Base-by-base conservation (phyloP, 2,797 vertebrate species). In the Danionella dracula region DNA sequence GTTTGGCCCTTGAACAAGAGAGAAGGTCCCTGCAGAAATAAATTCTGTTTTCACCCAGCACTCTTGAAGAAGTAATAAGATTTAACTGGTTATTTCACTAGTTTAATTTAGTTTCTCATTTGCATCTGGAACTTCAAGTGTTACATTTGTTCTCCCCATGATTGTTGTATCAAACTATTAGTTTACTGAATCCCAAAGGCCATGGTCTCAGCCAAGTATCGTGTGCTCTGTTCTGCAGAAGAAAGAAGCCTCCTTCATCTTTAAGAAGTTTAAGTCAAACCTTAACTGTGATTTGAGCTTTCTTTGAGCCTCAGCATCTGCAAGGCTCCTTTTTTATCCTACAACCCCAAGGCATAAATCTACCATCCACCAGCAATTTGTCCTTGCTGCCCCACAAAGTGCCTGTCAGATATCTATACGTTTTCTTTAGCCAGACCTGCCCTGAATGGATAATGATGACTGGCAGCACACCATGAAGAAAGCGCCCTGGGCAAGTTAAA, bases 371-470 rank as follows among this genome's bases (percentile, higher is more conserved):
- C 62, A 16, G 19, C 15, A 16, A 45, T 66, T 56, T 72, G 49
- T 45, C 41, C 71, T 51, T 11, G 8, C 20, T 74, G 66, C 58
- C 66, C 35, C 40, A 35, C 31, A 53, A 58, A 60, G 48, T 67
- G 34, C 59, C 45, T 54, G 40, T 65, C 49, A 60, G 35, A 40
- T 16, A 56, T 66, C 59, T 70, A 16, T 13, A 13, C 38, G 32
- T 42, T 66, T 51, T 56, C 13, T 42, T 48, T 17, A 34, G 31
- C 53, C 19, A 12, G 9, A 71, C 38, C 68, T 67, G 34, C 23
- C 54, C 35, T 49, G 59, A 71, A 71, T 57, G 53, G 35, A 63
- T 29, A 53, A 48, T 16, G 49, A 16, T 68, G 12, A 27, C 57
- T 63, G 9, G 58, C 32, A 57, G 16, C 66, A 50, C 40, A 38